Evolutionary conservation across 2,888 invertebrate species (phyloP), one percentile per base, ranked within the genome.

Genomic region (Leucophenga maculata): DNA sequence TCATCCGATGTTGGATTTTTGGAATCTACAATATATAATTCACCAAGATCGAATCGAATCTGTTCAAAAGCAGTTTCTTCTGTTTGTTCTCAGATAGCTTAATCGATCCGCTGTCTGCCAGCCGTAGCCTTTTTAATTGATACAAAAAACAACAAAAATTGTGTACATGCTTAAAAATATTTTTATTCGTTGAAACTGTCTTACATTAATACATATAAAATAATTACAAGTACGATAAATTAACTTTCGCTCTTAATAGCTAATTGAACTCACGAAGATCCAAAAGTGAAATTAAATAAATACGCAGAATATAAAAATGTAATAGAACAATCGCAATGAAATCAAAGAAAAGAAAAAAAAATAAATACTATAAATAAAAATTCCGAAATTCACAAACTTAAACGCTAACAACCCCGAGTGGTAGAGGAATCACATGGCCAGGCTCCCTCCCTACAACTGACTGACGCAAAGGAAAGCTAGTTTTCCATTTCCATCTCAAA

Each of bases 391-490:
- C 73, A 68, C 73, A 64, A 68, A 69, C 85, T 86, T 85, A 86
- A 77, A 77, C 75, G 75, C 84, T 85, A 85, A 78, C 85, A 84
- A 86, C 85, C 85, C 85, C 86, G 85, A 85, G 86, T 81, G 80
- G 78, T 76, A 78, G 80, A 84, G 83, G 82, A 83, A 80, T 86
- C 77, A 78, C 78, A 78, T 80, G 82, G 83, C 80, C 76, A 72
- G 74, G 75, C 39, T 39, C 39, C 39, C 39, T 39, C 39, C 39
- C 39, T 39, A 39, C 39, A 39, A 39, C 39, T 39, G 39, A 39
- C 39, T 39, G 39, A 39, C 39, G 39, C 39, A 39, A 39, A 39
- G 39, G 39, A 39, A 39, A 39, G 8, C 39, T 11, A n/a, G 46
- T 54, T 13, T 16, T 26, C 26, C 20, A 55, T 55, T 16, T 26